Evolutionary conservation across 2,888 invertebrate genomes (phyloP), one percentile per base, ranked within the genome.

Genomic region (Folsomia manolachei): DNA sequence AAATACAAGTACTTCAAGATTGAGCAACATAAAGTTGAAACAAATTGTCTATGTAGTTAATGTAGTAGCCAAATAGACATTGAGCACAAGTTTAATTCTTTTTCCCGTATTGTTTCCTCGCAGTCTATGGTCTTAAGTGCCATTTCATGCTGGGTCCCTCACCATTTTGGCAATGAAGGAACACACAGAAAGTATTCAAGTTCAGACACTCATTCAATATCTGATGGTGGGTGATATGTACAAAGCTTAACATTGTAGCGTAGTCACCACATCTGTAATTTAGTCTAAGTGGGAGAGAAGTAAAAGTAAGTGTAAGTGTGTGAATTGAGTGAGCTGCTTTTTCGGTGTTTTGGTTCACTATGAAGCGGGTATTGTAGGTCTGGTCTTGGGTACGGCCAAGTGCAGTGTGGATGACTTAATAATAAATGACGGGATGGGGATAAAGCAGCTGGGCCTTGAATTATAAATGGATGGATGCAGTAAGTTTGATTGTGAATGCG

Each of bases 401-500:
- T 51, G 18, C 18, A 51, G 18, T 51, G 51, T 2, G 27, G 25
- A 60, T 56, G 60, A 25, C 67, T 67, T 67, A 67, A 67, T 67
- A 67, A 67, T 67, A 52, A 67, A 67, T 67, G 67, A 67, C 52
- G 67, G 67, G 56, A 25, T n/a, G 1, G 56, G 56, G 67, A 60
- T 67, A 67, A 27, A 24, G 67, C 67, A 67, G 53, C 67, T 67
- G 67, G 25, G 51, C 24, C 60, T 60, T 67, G 67, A 67, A 67
- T 67, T 67, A 67, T 67, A 67, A 56, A 67, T 67, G 67, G 66
- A 67, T 60, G 53, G 53, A 67, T 19, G 51, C 60, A 19, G 67
- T n/a, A n/a, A n/a, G n/a, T 67, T 67, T 67, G 67, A 67, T 67
- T 67, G 67, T 67, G 25, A 67, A 56, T 67, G 67, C 67, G 67